Evolutionary conservation across 2,797 vertebrate genomes (phyloP).

Genomic region (Cuniculus paca): DNA sequence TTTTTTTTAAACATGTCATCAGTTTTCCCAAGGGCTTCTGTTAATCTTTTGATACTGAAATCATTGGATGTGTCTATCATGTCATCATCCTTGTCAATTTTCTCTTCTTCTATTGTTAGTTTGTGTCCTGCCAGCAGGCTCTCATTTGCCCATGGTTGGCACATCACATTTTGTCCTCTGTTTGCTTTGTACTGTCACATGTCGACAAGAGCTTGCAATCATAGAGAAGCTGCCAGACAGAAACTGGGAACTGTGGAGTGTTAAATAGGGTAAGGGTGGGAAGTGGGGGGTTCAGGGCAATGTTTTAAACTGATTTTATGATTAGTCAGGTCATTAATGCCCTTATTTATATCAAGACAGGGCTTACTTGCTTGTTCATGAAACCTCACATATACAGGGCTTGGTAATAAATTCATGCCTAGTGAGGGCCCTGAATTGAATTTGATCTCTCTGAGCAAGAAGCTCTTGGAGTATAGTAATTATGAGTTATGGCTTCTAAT

Average conservation of each 20-base stretch:
- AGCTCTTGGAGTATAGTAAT: background rate
- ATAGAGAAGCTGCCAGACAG: background rate
- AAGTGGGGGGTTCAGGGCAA: background rate
- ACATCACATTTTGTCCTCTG: background rate
- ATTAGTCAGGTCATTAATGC: background rate
- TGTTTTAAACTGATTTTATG: background rate
- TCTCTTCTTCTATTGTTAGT: background rate
- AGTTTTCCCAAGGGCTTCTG: slow-evolving; percentile 58
- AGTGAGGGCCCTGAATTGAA: slow-evolving; percentile 45
- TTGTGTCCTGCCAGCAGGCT: background rate
- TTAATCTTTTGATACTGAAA: slow-evolving; percentile 71
- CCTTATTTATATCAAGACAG: background rate
- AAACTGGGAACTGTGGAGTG: background rate
- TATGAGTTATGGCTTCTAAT: background rate
- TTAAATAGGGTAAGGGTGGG: background rate
- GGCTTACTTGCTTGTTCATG: background rate
- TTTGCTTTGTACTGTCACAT: slow-evolving; percentile 26
- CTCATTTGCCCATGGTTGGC: background rate
- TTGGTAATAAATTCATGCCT: slow-evolving; percentile 45
- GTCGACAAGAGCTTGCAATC: slow-evolving; percentile 38
- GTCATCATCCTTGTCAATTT: background rate
- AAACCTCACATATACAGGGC: background rate
- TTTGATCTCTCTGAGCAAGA: slow-evolving; percentile 46
- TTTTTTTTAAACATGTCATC: slow-evolving; percentile 2
- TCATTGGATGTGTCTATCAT: background rate